phyloP scores from a whole-genome alignment of 1,140 invertebrate species.

The Diprion similis region DNA sequence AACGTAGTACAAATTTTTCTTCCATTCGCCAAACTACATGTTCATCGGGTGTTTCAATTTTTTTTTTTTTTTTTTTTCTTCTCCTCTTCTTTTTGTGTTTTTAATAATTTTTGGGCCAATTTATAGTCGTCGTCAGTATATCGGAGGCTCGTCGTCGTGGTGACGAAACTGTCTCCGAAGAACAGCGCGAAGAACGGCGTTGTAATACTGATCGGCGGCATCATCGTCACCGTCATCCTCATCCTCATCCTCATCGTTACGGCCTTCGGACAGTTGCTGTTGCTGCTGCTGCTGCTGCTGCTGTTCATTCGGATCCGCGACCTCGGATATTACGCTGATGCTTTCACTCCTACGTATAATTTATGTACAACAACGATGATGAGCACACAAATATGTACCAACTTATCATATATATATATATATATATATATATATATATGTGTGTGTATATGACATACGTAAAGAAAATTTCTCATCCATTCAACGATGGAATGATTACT shows the following conservation, averaged over 20 bases:
- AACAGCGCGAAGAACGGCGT: constrained; percentile 12
- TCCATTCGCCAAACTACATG: too few relatives aligned
- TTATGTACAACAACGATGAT: too few relatives aligned
- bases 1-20: too few relatives aligned
- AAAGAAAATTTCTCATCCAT: too few relatives aligned
- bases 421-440: too few relatives aligned
- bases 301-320: constrained; percentile 24
- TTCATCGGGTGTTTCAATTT: too few relatives aligned
- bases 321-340: constrained; percentile 20
- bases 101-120: not conserved
- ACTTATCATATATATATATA: too few relatives aligned
- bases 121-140: constrained; percentile 37
- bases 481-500: too few relatives aligned
- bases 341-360: constrained; percentile 34
- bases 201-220: constrained; percentile 31
- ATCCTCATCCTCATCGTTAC: constrained; percentile 30
- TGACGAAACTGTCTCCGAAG: constrained; percentile 42
- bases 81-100: too few relatives aligned
- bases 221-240: constrained; percentile 24
- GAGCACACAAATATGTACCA: too few relatives aligned
- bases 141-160: constrained; percentile 44
- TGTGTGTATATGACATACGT: too few relatives aligned
- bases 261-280: constrained; percentile 19
- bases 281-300: constrained; percentile 12
- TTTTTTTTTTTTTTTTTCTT: too few relatives aligned